Conservation (phyloP, 1,140 invertebrate genomes). For the Oncopodura yosiiana region DNA sequence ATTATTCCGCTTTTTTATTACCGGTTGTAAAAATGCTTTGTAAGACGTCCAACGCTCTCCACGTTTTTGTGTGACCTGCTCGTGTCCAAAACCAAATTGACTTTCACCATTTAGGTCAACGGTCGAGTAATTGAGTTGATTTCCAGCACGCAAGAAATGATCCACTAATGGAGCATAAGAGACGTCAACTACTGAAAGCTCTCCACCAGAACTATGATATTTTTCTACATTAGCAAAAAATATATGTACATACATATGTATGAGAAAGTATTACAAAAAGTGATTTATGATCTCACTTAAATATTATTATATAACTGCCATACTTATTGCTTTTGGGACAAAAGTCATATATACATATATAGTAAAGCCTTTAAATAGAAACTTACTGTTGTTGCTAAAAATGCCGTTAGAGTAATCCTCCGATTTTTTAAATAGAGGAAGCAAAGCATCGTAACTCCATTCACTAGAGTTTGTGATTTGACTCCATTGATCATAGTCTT, state of each 20-base stretch:
- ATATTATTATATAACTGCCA: no score
- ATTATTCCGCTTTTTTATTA: constrained; percentile 3
- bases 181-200: constrained; percentile 2
- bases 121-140: constrained; percentile 11
- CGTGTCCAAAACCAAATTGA: constrained; percentile 4
- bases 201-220: constrained; percentile 3
- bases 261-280: background rate
- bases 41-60: constrained; percentile 9
- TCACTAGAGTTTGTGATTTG: no score
- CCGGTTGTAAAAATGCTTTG: constrained; percentile 10
- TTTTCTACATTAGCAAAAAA: background rate
- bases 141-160: constrained; percentile 3
- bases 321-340: no score
- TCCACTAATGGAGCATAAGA: constrained; percentile 2
- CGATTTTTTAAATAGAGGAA: no score
- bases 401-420: no score
- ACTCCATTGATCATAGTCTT: no score
- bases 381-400: no score
- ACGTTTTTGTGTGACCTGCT: constrained; percentile 8
- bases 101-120: constrained; percentile 7
- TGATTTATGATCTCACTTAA: no score
- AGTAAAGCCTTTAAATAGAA: no score
- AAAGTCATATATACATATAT: no score
- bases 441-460: no score
- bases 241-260: background rate